Evolutionary conservation across 1,140 invertebrate species (phyloP).

Genomic region (Euura saliciscinereae): DNA sequence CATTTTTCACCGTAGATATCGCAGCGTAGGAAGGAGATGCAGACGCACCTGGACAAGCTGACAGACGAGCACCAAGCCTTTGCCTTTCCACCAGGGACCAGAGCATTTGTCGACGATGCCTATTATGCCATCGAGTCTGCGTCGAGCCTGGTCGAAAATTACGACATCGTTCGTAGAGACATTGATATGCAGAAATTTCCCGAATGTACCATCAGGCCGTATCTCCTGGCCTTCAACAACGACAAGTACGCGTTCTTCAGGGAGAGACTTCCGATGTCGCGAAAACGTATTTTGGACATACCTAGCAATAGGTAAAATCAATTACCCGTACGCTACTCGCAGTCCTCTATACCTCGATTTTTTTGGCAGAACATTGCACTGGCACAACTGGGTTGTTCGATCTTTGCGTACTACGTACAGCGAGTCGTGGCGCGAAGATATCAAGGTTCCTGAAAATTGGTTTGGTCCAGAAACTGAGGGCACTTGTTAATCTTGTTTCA

Average conservation of each 20-base stretch:
- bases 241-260: background rate
- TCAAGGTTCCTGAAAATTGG: too few species aligned
- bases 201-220: background rate
- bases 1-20: background rate
- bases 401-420: too few species aligned
- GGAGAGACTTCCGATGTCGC: background rate
- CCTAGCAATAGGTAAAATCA: background rate
- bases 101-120: background rate
- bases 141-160: background rate
- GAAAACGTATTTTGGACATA: background rate
- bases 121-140: background rate
- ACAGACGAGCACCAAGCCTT: background rate
- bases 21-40: background rate
- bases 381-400: too few species aligned
- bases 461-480: too few species aligned
- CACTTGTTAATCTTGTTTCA: too few species aligned
- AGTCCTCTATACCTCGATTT: too few species aligned
- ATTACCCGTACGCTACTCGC: too few species aligned
- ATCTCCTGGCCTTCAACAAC: background rate
- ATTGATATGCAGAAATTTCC: background rate
- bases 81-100: background rate
- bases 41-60: background rate
- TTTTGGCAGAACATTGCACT: too few species aligned
- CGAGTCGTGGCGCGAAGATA: too few species aligned
- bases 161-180: background rate